phyloP scores from a whole-genome alignment of 2,113 vertebrate species.

The Stigmatopora nigra region DNA sequence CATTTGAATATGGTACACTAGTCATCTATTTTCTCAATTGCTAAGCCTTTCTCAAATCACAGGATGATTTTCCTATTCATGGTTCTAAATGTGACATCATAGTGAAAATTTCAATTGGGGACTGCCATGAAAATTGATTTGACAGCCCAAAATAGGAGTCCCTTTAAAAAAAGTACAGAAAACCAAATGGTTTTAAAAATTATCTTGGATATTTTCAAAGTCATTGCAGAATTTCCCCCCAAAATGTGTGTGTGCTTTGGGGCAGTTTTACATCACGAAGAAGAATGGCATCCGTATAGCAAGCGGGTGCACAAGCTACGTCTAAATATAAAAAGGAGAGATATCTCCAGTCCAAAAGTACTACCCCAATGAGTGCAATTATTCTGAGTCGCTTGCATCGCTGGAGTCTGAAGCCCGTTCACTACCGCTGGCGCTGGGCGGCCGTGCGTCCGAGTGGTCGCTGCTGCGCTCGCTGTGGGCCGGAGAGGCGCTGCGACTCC shows the following conservation, averaged over 20 bases:
- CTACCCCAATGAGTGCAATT: constrained; percentile 18
- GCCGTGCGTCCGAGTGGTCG: constrained; percentile 72
- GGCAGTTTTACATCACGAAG: constrained; percentile 15
- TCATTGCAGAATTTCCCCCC: background rate
- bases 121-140: background rate
- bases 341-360: constrained; percentile 13
- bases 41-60: background rate
- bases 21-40: background rate
- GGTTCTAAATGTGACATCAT: too few species aligned
- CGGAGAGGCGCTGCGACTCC: constrained; percentile 73
- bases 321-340: constrained; percentile 44
- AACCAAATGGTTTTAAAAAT: background rate
- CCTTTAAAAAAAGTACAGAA: background rate
- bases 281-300: constrained; percentile 17
- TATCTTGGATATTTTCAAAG: constrained; percentile 24
- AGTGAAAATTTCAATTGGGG: background rate
- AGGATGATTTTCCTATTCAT: background rate
- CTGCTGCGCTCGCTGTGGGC: constrained; percentile 76
- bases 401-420: constrained; percentile 78
- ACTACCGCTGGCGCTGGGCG: constrained; percentile 71
- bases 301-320: constrained; percentile 7
- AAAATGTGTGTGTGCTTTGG: background rate
- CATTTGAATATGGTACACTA: too few species aligned
- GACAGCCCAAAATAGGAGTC: background rate
- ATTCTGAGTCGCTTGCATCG: constrained; percentile 81